A percentile compares a stretch with the other conserved stretches of the same genome.
phyloP scores from a whole-genome alignment of 2,113 vertebrate species.

The Centropristis striata region DNA sequence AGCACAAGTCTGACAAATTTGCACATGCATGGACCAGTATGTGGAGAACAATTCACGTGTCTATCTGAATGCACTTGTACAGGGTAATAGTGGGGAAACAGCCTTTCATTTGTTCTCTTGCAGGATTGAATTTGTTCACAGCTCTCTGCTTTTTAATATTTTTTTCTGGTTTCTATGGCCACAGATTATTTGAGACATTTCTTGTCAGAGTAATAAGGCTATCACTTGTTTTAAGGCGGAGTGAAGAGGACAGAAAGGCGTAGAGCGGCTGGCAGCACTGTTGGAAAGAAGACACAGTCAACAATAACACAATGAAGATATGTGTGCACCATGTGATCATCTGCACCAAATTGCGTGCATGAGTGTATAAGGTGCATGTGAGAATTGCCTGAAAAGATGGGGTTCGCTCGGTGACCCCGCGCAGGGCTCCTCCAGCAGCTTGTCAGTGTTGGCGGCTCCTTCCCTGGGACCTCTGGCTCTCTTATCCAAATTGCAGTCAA shows the following conservation, averaged over 20 bases:
- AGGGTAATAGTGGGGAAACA: conserved; percentile 48
- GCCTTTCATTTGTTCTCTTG: conserved; percentile 42
- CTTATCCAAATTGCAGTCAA: conserved; percentile 84
- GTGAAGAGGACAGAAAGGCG: conserved; percentile 6
- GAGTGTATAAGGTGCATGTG: conserved; percentile 8
- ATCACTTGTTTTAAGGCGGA: conserved; percentile 46
- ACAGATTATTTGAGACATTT: conserved; percentile 76
- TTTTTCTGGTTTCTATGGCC: conserved; percentile 72
- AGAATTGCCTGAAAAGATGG: conserved; percentile 53
- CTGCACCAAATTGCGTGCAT: background rate
- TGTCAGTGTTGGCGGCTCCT: conserved; percentile 79
- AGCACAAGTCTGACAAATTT: conserved; percentile 42
- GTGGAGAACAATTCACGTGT: conserved; percentile 17
- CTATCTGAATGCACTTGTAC: conserved; percentile 36
- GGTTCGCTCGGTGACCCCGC: conserved; percentile 65
- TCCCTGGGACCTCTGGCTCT: conserved; percentile 75
- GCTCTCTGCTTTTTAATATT: conserved; percentile 68
- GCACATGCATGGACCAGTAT: conserved; percentile 31
- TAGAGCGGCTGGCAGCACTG: conserved; percentile 6
- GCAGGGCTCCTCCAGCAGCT: conserved; percentile 78
- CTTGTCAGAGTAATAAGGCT: conserved; percentile 67
- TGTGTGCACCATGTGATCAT: background rate
- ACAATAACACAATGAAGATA: conserved; percentile 17
- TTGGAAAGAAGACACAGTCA: conserved; percentile 33
- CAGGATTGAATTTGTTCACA: conserved; percentile 50